phyloP scores from a whole-genome alignment of 1,140 invertebrate species.

The Brachionus angularis region DNA sequence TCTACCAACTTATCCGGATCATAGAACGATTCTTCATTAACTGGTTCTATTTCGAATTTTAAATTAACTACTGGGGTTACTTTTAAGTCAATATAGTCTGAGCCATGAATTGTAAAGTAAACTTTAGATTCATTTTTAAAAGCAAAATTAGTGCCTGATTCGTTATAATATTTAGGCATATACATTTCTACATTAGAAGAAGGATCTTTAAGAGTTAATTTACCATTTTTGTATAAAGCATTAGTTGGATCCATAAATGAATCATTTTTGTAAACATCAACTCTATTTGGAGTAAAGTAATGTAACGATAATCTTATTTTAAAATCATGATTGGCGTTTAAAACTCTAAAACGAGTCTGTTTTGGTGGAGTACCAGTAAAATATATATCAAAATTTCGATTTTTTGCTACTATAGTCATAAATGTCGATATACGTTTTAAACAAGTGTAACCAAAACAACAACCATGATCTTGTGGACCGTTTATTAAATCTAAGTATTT shows the following conservation, averaged over 20 bases:
- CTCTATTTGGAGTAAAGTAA: slow-evolving; percentile 49
- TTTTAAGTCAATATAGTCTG: slow-evolving; percentile 23
- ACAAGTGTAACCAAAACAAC: slow-evolving; percentile 56
- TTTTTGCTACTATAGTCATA: slow-evolving; percentile 49
- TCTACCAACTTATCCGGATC: background rate
- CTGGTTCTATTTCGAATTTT: background rate
- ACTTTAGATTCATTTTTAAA: background rate
- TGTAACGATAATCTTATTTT: slow-evolving; percentile 49
- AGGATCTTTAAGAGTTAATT: slow-evolving; percentile 40
- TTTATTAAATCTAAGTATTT: slow-evolving; percentile 56
- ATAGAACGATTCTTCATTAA: slow-evolving; percentile 11
- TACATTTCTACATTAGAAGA: background rate
- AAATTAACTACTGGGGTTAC: slow-evolving; percentile 12
- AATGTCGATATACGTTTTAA: slow-evolving; percentile 53
- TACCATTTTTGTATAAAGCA: slow-evolving; percentile 44
- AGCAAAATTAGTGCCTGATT: slow-evolving; percentile 17
- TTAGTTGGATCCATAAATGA: slow-evolving; percentile 49
- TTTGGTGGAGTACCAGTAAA: slow-evolving; percentile 47
- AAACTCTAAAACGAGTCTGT: slow-evolving; percentile 48
- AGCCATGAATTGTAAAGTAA: background rate
- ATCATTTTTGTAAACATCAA: slow-evolving; percentile 51
- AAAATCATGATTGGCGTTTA: slow-evolving; percentile 47
- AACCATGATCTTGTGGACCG: slow-evolving; percentile 56
- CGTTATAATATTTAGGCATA: background rate
- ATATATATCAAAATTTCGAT: slow-evolving; percentile 46